Conservation (phyloP, 2,888 invertebrate species). For the Poecilus cupreus region DNA sequence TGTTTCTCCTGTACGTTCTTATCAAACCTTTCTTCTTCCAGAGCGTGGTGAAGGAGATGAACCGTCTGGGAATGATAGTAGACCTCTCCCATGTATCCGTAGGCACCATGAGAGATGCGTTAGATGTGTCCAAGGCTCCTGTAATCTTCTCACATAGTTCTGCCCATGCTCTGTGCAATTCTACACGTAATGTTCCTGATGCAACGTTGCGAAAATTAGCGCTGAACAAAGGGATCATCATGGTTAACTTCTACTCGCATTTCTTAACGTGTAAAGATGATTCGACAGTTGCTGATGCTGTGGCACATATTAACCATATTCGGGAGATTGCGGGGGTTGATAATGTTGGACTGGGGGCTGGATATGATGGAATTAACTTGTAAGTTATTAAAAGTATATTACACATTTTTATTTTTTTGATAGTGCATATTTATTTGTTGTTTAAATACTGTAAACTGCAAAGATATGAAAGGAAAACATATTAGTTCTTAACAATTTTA, state of each 20-base stretch:
- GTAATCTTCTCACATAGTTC: slow-evolving; percentile 92
- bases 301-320: slow-evolving; percentile 95
- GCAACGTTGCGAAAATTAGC: slow-evolving; percentile 83
- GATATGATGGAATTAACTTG: slow-evolving; percentile 93
- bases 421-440: too few relatives aligned
- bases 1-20: too few relatives aligned
- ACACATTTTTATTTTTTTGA: background rate
- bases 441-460: too few relatives aligned
- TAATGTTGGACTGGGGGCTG: slow-evolving; percentile 91
- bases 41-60: slow-evolving; percentile 91
- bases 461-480: too few relatives aligned
- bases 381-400: slow-evolving; percentile 76
- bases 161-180: slow-evolving; percentile 86
- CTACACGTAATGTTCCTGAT: slow-evolving; percentile 88
- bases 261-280: slow-evolving; percentile 85
- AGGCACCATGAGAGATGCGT: slow-evolving; percentile 86
- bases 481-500: too few relatives aligned
- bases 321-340: slow-evolving; percentile 89
- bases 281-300: slow-evolving; percentile 86
- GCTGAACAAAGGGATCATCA: slow-evolving; percentile 87
- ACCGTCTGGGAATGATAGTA: slow-evolving; percentile 91
- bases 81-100: slow-evolving; percentile 88
- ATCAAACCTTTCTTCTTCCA: too few relatives aligned
- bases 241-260: slow-evolving; percentile 90
- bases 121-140: slow-evolving; percentile 86